Evolutionary conservation across 2,888 invertebrate genomes (phyloP).

Genomic region (Hemithea aestivaria): DNA sequence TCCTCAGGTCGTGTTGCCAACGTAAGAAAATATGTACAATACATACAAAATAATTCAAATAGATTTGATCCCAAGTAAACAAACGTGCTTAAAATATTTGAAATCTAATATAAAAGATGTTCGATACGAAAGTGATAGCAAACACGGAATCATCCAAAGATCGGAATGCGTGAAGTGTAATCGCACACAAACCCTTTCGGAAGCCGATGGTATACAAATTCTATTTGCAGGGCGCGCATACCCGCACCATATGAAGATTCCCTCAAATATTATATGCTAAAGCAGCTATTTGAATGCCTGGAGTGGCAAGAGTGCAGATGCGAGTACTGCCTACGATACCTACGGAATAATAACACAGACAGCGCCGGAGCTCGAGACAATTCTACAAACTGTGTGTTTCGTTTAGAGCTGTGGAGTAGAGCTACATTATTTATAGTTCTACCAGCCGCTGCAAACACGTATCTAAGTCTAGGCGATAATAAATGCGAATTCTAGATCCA

Average conservation of each 20-base stretch:
- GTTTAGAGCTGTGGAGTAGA: too few species aligned
- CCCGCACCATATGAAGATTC: constrained; percentile 39
- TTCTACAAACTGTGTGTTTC: background rate
- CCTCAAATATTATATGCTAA: constrained; percentile 54
- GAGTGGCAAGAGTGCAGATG: constrained; percentile 34
- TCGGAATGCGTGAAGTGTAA: constrained; percentile 43
- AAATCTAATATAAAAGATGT: constrained; percentile 25
- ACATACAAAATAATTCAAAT: constrained; percentile 8
- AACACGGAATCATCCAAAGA: constrained; percentile 38
- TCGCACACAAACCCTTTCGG: constrained; percentile 47
- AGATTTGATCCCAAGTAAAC: constrained; percentile 4
- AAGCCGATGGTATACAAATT: constrained; percentile 49
- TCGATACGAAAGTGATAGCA: constrained; percentile 37
- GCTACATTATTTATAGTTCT: too few species aligned
- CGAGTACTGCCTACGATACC: constrained; percentile 33
- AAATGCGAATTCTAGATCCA: too few species aligned
- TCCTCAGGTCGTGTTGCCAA: too few species aligned
- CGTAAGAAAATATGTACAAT: too few species aligned
- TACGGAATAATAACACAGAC: constrained; percentile 5
- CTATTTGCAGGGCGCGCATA: constrained; percentile 47
- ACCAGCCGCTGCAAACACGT: too few species aligned
- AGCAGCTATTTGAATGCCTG: constrained; percentile 52
- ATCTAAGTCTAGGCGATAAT: too few species aligned
- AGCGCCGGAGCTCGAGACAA: constrained; percentile 5
- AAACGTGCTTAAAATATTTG: constrained; percentile 17